phyloP scores from a whole-genome alignment of 2,888 invertebrate species.

The Andrena camellia region DNA sequence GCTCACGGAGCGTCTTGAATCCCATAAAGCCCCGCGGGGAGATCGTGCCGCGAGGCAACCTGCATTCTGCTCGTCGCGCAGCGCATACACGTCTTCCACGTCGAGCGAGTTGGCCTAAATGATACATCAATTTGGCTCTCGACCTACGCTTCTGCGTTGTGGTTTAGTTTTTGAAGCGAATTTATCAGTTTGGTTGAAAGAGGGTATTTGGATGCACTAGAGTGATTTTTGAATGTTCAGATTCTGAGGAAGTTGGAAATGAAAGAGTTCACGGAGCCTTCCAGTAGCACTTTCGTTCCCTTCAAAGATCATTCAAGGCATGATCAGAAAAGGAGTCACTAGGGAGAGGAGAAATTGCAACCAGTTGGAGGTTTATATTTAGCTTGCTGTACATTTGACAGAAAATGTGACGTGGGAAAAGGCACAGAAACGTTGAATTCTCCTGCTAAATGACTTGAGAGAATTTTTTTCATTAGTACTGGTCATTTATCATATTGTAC shows the following conservation, averaged over 20 bases:
- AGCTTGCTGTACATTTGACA: no score
- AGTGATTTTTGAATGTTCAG: not conserved
- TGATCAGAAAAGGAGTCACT: not conserved
- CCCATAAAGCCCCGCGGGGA: constrained; percentile 62
- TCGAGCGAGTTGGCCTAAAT: constrained; percentile 46
- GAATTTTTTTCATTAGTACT: not conserved
- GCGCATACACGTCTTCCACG: constrained; percentile 30
- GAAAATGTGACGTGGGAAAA: not conserved
- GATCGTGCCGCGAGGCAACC: constrained; percentile 29
- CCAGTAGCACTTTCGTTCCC: not conserved
- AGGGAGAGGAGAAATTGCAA: not conserved
- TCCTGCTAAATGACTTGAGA: not conserved
- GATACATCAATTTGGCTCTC: constrained; percentile 43
- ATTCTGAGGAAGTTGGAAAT: not conserved
- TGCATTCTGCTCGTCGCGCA: constrained; percentile 34
- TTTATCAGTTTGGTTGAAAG: not conserved
- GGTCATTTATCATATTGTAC: constrained; percentile 7
- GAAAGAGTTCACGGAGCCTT: not conserved
- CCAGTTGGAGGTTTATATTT: no score
- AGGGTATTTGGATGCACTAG: not conserved
- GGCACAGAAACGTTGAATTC: not conserved
- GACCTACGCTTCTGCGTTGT: not conserved
- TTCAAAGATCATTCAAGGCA: not conserved
- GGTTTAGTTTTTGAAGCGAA: not conserved
- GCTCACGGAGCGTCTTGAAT: constrained; percentile 54